phyloP scores from a whole-genome alignment of 2,797 vertebrate genomes.

The Apodemus agrarius region DNA sequence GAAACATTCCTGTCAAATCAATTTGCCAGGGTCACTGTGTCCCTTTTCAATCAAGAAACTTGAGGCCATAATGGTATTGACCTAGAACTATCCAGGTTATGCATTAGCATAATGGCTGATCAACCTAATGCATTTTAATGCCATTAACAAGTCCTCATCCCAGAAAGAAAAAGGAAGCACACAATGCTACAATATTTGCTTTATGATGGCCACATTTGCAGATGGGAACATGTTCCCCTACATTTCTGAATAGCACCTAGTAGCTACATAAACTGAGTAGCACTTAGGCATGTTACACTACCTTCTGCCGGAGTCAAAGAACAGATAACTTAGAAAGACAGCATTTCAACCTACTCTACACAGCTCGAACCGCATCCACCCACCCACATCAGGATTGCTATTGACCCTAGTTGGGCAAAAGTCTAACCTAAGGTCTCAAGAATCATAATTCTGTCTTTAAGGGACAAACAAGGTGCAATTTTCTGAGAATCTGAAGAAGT shows the following conservation, averaged over 20 bases:
- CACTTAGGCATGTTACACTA: neutral
- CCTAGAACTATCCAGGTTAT: slow-evolving; percentile 70
- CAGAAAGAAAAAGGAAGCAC: slow-evolving; percentile 58
- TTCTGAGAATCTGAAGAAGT: neutral
- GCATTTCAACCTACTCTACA: neutral
- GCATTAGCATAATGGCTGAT: slow-evolving; percentile 80
- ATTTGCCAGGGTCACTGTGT: slow-evolving; percentile 67
- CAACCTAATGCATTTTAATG: slow-evolving; percentile 79
- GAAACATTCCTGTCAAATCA: slow-evolving; percentile 68
- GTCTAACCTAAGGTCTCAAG: neutral
- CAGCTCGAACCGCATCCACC: neutral
- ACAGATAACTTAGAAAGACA: neutral
- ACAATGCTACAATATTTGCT: slow-evolving; percentile 60
- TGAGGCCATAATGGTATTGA: slow-evolving; percentile 69
- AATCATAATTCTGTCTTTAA: neutral
- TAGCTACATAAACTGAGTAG: neutral
- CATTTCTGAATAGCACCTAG: neutral
- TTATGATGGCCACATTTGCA: neutral
- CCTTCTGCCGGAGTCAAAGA: neutral
- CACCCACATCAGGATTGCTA: neutral
- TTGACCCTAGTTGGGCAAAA: neutral
- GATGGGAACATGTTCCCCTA: neutral
- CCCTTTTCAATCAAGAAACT: slow-evolving; percentile 75
- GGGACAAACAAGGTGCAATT: neutral
- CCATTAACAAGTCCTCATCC: slow-evolving; percentile 61